phyloP scores from a whole-genome alignment of 2,113 vertebrate species.

The Lichenostomus cassidix region DNA sequence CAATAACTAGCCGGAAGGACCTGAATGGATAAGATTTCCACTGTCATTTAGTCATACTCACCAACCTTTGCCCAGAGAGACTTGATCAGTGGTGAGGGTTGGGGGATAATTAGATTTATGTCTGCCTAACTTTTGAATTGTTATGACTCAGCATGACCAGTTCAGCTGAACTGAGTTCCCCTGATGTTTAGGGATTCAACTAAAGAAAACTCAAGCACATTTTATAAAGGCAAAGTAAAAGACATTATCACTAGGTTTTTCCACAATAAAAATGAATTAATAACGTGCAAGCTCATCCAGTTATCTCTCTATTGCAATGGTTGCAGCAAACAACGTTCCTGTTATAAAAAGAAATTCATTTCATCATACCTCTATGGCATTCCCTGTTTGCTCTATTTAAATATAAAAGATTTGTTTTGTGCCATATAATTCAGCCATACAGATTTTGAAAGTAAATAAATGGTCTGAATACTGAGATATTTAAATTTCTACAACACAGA shows the following conservation, averaged over 20 bases:
- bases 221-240: constrained; percentile 20
- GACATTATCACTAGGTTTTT: not conserved
- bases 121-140: not conserved
- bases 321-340: not conserved
- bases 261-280: not conserved
- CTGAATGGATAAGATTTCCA: not conserved
- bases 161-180: not conserved
- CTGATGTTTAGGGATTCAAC: not conserved
- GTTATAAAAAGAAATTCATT: not conserved
- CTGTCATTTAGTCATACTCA: not conserved
- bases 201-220: not conserved
- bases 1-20: not conserved
- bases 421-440: not conserved
- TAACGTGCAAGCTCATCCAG: not conserved
- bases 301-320: not conserved
- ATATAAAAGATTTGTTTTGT: not conserved
- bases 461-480: not conserved
- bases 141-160: not conserved
- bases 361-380: not conserved
- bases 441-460: not conserved
- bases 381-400: not conserved
- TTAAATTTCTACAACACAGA: not conserved
- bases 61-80: not conserved
- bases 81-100: not conserved
- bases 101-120: not conserved